Percentiles rank a stretch among this genome's conserved stretches.
Evolutionary conservation across 1,140 invertebrate genomes (phyloP).

Genomic region (Platyscapa corneri): DNA sequence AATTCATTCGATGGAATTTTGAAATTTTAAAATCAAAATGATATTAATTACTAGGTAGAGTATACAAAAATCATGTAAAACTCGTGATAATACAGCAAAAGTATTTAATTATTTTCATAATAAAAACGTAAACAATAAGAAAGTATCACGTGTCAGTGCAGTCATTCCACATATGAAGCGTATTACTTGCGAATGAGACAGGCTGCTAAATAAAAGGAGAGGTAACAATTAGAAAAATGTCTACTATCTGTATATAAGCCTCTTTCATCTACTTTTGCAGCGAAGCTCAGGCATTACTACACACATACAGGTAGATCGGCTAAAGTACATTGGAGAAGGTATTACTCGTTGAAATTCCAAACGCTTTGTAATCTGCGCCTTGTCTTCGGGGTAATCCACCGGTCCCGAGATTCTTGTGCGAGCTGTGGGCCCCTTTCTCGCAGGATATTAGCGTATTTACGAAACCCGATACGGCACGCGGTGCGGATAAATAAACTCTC

Average conservation of each 20-base stretch:
- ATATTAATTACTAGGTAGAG: too few relatives aligned
- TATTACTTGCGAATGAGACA: neutral
- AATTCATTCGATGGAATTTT: too few relatives aligned
- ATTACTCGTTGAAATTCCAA: conserved; percentile 51
- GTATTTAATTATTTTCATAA: too few relatives aligned
- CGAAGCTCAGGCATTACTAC: neutral
- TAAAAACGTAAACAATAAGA: too few relatives aligned
- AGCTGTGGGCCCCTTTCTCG: conserved; percentile 2
- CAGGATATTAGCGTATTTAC: conserved; percentile 56
- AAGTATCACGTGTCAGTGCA: neutral
- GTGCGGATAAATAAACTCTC: conserved; percentile 34
- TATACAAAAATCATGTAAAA: too few relatives aligned
- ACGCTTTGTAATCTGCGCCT: conserved; percentile 50
- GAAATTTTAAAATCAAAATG: too few relatives aligned
- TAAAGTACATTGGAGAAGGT: conserved; percentile 29
- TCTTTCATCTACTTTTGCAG: neutral
- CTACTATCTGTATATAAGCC: neutral
- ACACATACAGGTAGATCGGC: neutral
- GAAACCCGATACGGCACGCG: conserved; percentile 51
- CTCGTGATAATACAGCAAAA: too few relatives aligned
- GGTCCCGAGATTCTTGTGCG: conserved; percentile 13
- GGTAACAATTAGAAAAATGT: neutral
- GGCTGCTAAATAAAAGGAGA: neutral
- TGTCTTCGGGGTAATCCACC: conserved; percentile 37
- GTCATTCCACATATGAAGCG: neutral